A percentile compares a stretch with the other conserved stretches of the same genome.
Conservation (phyloP, 2,888 invertebrate genomes). For the Aproaerema taeniolella region DNA sequence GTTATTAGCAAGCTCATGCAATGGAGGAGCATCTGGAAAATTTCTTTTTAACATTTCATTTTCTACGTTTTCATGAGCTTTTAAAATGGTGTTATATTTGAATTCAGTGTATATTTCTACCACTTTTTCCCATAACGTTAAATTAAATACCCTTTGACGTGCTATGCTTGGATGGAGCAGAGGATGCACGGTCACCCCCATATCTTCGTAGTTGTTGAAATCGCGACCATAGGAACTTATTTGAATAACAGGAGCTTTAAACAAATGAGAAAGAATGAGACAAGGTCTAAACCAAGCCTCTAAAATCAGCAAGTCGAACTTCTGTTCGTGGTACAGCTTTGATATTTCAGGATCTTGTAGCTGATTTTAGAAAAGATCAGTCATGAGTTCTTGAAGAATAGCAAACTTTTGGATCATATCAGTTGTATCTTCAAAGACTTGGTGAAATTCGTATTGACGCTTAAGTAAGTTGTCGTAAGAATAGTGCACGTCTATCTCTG, state of each 20-base stretch:
- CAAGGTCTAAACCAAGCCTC: conserved; percentile 28
- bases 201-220: conserved; percentile 18
- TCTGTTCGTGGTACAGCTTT: background rate
- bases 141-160: conserved; percentile 28
- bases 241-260: conserved; percentile 38
- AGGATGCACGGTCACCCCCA: conserved; percentile 37
- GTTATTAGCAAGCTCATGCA: conserved; percentile 20
- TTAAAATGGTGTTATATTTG: conserved; percentile 1
- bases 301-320: conserved; percentile 32
- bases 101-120: conserved; percentile 21
- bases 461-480: conserved; percentile 28
- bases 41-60: conserved; percentile 19
- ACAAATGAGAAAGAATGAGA: conserved; percentile 28
- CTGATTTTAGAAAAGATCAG: background rate
- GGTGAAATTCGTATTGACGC: background rate
- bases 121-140: conserved; percentile 33
- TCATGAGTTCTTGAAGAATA: background rate
- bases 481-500: conserved; percentile 44
- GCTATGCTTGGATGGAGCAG: conserved; percentile 30
- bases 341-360: background rate
- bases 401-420: conserved; percentile 20
- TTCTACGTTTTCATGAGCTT: conserved; percentile 14
- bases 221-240: conserved; percentile 34
- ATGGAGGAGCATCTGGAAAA: conserved; percentile 23
- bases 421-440: conserved; percentile 15